Evolutionary conservation across 2,797 vertebrate species (phyloP).

Genomic region (Synanceia verrucosa): DNA sequence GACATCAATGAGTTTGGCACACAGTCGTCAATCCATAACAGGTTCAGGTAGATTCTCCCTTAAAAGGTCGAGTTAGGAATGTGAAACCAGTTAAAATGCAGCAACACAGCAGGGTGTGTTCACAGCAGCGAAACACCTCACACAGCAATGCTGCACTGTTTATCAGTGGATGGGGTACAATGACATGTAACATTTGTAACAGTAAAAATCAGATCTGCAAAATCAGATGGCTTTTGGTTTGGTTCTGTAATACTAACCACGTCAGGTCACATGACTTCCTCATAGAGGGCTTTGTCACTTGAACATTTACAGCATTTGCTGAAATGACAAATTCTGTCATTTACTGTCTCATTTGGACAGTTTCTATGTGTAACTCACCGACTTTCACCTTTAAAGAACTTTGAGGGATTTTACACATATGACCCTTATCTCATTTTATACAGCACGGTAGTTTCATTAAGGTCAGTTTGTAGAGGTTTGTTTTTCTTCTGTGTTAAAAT

Average conservation of each 20-base stretch:
- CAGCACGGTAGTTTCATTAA: not conserved
- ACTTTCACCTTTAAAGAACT: not conserved
- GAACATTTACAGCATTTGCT: not conserved
- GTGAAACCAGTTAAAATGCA: slow-evolving; percentile 37
- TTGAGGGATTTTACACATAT: not conserved
- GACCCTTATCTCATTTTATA: not conserved
- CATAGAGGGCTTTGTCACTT: too few relatives aligned
- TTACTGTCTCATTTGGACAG: not conserved
- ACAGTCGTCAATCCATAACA: not conserved
- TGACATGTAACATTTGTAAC: not conserved
- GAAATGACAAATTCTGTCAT: not conserved
- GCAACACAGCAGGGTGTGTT: slow-evolving; percentile 38
- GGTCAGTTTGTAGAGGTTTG: not conserved
- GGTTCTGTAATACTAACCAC: too few relatives aligned
- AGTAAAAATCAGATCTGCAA: too few relatives aligned
- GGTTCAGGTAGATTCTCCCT: slow-evolving; percentile 30
- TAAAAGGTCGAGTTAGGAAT: slow-evolving; percentile 7
- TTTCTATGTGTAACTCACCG: not conserved
- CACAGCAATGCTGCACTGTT: not conserved
- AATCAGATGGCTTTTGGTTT: too few relatives aligned
- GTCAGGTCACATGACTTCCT: too few relatives aligned
- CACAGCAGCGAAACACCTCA: not conserved
- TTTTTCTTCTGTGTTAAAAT: not conserved
- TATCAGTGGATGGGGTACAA: not conserved
- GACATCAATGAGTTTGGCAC: not conserved